Evolutionary conservation across 2,797 vertebrate species (phyloP), one percentile per base, ranked within the genome.

Genomic region (Poecilia picta): DNA sequence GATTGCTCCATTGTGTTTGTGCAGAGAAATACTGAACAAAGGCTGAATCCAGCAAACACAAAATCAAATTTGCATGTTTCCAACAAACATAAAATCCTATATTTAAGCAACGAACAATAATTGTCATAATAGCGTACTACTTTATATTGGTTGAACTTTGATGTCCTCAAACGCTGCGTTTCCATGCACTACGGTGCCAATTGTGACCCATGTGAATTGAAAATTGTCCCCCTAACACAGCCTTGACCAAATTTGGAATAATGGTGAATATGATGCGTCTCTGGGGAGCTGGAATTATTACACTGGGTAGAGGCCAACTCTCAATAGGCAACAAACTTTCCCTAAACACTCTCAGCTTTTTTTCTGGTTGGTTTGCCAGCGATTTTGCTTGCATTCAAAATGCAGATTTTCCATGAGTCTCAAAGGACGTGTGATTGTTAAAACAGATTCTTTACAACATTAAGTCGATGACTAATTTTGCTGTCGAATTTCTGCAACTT

Each of bases 221-320:
- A 96, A 96, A 95, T 95, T 90, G 94, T 96, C 95, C 92, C 86
- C 85, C 84, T 83, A 93, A 95, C 94, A 95, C 94, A 94, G 89
- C 93, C 91, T 90, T 97, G 95, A 97, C 97, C 97, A 97, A 97
- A 97, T 97, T 96, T 96, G 97, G 96, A 95, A 93, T 94, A 95
- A 91, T 89, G 94, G n/a, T 94, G 94, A 95, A 93, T 89, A 93
- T 8, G 89, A 87, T 95, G 92, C 95, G 64, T 92, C 95, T 86
- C 83, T 85, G 83, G 95, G 93, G 93, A 96, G 94, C 91, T 89
- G 89, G 93, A 93, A 95, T 96, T 95, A 94, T 92, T 94, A 76
- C 93, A 91, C 87, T 93, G 95, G 95, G 86, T 91, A 93, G 93
- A 93, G 80, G 93, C 92, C 93, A 83, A 83, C 93, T 95, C 83